phyloP scores from a whole-genome alignment of 2,888 invertebrate species.

The Tanytarsus gracilentus region DNA sequence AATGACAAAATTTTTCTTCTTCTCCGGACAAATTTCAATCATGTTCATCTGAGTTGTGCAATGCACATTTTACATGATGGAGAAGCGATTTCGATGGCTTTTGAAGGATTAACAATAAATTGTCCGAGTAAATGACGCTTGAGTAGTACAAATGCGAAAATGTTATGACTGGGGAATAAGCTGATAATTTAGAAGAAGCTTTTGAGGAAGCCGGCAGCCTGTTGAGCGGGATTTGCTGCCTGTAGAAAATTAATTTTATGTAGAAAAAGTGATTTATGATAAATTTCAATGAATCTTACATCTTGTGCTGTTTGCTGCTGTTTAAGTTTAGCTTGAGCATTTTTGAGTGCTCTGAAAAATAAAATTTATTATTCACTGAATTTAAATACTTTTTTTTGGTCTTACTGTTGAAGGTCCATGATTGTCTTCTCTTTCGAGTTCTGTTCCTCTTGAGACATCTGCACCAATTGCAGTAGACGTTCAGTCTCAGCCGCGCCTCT shows the following conservation, averaged over 20 bases:
- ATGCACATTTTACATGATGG: too few species aligned
- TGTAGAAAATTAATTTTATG: constrained; percentile 23
- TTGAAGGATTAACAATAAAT: constrained; percentile 2
- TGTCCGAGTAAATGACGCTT: background rate
- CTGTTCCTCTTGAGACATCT: constrained; percentile 91
- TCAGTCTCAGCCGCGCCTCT: constrained; percentile 81
- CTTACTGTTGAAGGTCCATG: constrained; percentile 85
- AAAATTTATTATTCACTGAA: constrained; percentile 30
- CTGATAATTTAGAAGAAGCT: constrained; percentile 72
- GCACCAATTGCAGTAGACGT: constrained; percentile 74
- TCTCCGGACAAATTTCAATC: too few species aligned
- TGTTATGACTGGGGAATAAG: constrained; percentile 30
- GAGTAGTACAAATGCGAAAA: constrained; percentile 20
- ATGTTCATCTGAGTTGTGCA: too few species aligned
- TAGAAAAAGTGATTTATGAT: background rate
- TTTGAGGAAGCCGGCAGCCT: constrained; percentile 81
- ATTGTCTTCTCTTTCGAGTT: constrained; percentile 87
- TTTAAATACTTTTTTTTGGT: constrained; percentile 1
- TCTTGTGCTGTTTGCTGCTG: constrained; percentile 69
- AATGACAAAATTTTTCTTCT: too few species aligned
- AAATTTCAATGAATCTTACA: constrained; percentile 39
- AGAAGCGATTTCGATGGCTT: too few species aligned
- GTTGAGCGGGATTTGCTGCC: constrained; percentile 33
- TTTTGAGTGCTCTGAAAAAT: constrained; percentile 70
- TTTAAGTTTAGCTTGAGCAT: constrained; percentile 82